Evolutionary conservation across 2,888 invertebrate species (phyloP).

Genomic region (Drosophila falleni): DNA sequence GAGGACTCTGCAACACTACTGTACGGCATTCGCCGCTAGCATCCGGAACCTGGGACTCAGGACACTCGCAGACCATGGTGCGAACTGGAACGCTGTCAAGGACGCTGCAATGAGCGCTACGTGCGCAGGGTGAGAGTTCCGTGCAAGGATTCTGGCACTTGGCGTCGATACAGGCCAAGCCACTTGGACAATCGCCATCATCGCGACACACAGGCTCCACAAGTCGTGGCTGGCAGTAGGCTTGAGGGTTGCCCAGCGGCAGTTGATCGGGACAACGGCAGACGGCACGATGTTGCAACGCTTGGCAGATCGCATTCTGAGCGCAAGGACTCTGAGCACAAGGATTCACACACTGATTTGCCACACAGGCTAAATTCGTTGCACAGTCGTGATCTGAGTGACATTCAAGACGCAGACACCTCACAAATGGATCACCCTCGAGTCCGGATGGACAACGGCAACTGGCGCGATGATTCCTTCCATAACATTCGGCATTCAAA

Average conservation of each 20-base stretch:
- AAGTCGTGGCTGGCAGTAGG: constrained; percentile 89
- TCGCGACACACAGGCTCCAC: constrained; percentile 89
- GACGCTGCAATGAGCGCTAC: constrained; percentile 92
- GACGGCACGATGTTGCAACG: constrained; percentile 91
- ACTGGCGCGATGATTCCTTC: constrained; percentile 91
- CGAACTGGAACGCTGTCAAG: constrained; percentile 94
- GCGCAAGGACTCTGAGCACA: constrained; percentile 92
- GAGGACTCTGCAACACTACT: constrained; percentile 89
- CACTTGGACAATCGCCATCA: constrained; percentile 93
- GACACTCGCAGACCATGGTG: constrained; percentile 95
- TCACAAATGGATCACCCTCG: constrained; percentile 92
- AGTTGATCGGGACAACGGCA: constrained; percentile 93
- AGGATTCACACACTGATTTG: constrained; percentile 92
- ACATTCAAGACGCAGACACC: constrained; percentile 92
- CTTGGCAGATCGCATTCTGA: constrained; percentile 92
- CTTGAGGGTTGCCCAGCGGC: constrained; percentile 92
- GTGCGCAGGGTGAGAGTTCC: constrained; percentile 91
- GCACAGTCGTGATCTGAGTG: constrained; percentile 92
- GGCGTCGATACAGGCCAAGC: constrained; percentile 92
- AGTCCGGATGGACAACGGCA: constrained; percentile 92
- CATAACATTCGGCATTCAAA: constrained; percentile 93
- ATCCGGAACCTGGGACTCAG: constrained; percentile 93
- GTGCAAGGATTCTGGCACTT: constrained; percentile 92
- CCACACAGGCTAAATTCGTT: constrained; percentile 90
- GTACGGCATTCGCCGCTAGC: constrained; percentile 92